phyloP scores from a whole-genome alignment of 2,888 invertebrate genomes.

The Drosophila merina region DNA sequence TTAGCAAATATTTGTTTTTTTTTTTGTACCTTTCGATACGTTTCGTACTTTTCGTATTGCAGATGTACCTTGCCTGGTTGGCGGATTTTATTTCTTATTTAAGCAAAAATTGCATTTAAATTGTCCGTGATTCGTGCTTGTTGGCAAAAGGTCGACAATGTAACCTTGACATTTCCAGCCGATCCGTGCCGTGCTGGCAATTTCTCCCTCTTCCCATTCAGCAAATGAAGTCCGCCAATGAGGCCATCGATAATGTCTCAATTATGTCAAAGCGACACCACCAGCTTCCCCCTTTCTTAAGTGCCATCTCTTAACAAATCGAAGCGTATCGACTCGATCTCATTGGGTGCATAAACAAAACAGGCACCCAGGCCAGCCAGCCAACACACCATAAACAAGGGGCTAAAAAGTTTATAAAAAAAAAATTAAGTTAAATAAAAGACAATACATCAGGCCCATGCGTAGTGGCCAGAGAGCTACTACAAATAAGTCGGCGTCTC shows the following conservation, averaged over 20 bases:
- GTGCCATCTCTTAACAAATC: constrained; percentile 47
- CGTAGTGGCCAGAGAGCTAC: constrained; percentile 58
- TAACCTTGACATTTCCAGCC: constrained; percentile 75
- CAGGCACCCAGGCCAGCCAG: constrained; percentile 26
- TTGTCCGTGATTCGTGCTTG: constrained; percentile 64
- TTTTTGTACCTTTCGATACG: constrained; percentile 29
- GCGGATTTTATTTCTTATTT: constrained; percentile 77
- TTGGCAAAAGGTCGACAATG: constrained; percentile 64
- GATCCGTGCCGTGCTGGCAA: constrained; percentile 13
- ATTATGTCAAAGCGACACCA: constrained; percentile 75
- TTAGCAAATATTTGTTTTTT: constrained; percentile 81
- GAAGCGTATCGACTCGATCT: constrained; percentile 41
- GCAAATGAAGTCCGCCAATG: constrained; percentile 31
- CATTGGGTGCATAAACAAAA: constrained; percentile 66
- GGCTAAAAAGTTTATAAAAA: constrained; percentile 15
- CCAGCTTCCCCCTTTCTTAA: constrained; percentile 13
- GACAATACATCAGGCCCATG: constrained; percentile 73
- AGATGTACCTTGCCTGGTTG: constrained; percentile 28
- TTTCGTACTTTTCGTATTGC: constrained; percentile 17
- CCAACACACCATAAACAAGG: constrained; percentile 70
- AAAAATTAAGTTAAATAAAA: constrained; percentile 16
- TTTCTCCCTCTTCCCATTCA: constrained; percentile 2
- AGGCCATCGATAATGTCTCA: constrained; percentile 75
- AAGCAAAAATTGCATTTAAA: constrained; percentile 80
- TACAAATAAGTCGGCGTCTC: constrained; percentile 68